Evolutionary conservation across 2,113 vertebrate genomes (phyloP).

Genomic region (Cynoglossus semilaevis): DNA sequence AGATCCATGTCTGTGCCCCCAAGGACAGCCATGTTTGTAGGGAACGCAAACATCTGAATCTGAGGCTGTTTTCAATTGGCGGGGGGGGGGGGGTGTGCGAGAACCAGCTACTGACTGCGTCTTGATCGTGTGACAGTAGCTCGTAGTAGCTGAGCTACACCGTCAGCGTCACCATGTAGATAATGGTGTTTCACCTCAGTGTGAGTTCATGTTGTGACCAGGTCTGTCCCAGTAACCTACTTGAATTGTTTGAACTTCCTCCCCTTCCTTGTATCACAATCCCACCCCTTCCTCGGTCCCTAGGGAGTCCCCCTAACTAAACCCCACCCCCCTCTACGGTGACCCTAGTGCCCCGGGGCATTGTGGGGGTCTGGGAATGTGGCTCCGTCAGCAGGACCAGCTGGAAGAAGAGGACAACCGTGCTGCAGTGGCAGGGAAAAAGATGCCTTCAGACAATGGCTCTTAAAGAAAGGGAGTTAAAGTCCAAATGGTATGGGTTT

Average conservation of each 20-base stretch:
- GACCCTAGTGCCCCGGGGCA: slow-evolving; percentile 45
- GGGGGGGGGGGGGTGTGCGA: too few relatives aligned
- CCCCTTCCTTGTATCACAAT: slow-evolving; percentile 4
- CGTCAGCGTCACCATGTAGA: too few relatives aligned
- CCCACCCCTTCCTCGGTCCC: slow-evolving; percentile 14
- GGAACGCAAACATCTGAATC: too few relatives aligned
- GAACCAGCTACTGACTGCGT: too few relatives aligned
- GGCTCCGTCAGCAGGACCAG: slow-evolving; percentile 64
- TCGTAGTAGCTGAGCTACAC: too few relatives aligned
- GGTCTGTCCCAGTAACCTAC: slow-evolving; percentile 3
- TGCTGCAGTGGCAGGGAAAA: slow-evolving; percentile 23
- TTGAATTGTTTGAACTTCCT: slow-evolving; percentile 11
- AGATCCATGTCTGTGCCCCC: too few relatives aligned
- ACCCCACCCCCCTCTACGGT: slow-evolving; percentile 16
- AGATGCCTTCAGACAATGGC: slow-evolving; percentile 18
- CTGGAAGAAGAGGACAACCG: slow-evolving; percentile 44
- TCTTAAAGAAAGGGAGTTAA: neutral
- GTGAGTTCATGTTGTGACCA: neutral
- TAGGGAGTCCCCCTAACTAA: slow-evolving; percentile 25
- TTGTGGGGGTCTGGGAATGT: slow-evolving; percentile 68
- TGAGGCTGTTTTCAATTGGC: too few relatives aligned
- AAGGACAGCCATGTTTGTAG: too few relatives aligned
- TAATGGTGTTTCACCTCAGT: neutral
- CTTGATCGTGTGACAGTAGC: too few relatives aligned
- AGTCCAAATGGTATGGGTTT: too few relatives aligned